Base-by-base conservation (phyloP, 2,888 invertebrate genomes). In the Conchocele bisecta region DNA sequence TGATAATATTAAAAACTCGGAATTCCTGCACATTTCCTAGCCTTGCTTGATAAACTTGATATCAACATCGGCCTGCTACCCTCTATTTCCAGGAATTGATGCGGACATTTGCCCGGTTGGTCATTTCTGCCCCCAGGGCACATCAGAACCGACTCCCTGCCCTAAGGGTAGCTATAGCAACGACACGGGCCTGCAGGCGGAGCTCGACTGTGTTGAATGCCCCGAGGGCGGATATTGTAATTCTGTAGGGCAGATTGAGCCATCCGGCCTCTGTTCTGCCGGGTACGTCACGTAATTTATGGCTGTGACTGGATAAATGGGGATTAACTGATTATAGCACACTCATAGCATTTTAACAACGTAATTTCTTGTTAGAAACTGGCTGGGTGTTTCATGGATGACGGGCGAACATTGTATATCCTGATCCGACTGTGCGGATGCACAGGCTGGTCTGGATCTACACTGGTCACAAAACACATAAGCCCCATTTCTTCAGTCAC, bases 91-190 rank as follows among this genome's bases (percentile, higher is more conserved):
- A 88, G 89, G 88, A 20, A 41, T 61, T 4, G 86, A 90, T 81
- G 90, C 89, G 15, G 83, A 88, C 66, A 84, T 88, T 26, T 90
- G 90, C 68, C 89, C 89, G 0, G 72, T 75, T 28, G 90, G 90
- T 20, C 70, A 81, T 57, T 90, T 86, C 75, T 90, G 90, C 67
- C 84, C 85, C 0, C 67, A 72, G 26, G 90, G 88, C 5, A 90
- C 89, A 3, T 63, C 83, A 1, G 81, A 84, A 60, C 89, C 89
- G 6, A 68, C 81, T n/a, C 83, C 84, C 15, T 90, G 89, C 65
- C 88, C 88, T 9, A 87, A 83, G 58, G 89, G 89, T 11, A 86
- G 84, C 0, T 90, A 83, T 74, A 86, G 84, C 61, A 90, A 90
- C 72, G 42, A 59, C 20, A 87, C 88, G 0, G 84, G 86, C 0